Evolutionary conservation across 2,888 invertebrate species (phyloP).

Genomic region (Didymodactylos carnosus): DNA sequence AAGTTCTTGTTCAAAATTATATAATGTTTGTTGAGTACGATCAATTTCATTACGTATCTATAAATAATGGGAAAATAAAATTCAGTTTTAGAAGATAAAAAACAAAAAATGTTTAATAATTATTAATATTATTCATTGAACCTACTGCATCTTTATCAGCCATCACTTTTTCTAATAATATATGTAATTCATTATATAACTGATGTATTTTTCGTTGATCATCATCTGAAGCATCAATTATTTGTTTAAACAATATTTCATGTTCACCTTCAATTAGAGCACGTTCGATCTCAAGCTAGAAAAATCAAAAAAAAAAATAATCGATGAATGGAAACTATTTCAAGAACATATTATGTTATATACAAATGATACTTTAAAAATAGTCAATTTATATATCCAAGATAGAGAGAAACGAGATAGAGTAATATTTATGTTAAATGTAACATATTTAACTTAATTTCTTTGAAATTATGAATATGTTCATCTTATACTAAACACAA

Average conservation of each 20-base stretch:
- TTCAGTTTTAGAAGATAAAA: background rate
- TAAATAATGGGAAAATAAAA: background rate
- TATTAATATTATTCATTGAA: background rate
- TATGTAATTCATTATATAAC: constrained; percentile 7
- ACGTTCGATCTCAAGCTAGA: constrained; percentile 14
- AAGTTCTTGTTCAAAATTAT: constrained; percentile 10
- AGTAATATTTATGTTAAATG: too few species aligned
- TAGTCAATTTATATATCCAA: too few species aligned
- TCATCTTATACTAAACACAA: too few species aligned
- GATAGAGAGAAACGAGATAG: too few species aligned
- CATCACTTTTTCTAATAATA: constrained; percentile 1
- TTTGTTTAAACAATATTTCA: constrained; percentile 4
- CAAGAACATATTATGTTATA: too few species aligned
- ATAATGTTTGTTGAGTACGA: constrained; percentile 5
- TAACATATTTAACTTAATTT: too few species aligned
- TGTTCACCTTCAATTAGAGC: constrained; percentile 12
- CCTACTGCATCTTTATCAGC: background rate
- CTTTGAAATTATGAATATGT: too few species aligned
- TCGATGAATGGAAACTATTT: too few species aligned
- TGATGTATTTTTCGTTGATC: constrained; percentile 9
- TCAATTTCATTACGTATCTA: constrained; percentile 12
- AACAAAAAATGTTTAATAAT: background rate
- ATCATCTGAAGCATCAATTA: background rate
- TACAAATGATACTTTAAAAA: too few species aligned
- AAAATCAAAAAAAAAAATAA: too few species aligned